Evolutionary conservation across 2,888 invertebrate genomes (phyloP), one percentile per base, ranked within the genome.

Genomic region (Synergus umbraculus): DNA sequence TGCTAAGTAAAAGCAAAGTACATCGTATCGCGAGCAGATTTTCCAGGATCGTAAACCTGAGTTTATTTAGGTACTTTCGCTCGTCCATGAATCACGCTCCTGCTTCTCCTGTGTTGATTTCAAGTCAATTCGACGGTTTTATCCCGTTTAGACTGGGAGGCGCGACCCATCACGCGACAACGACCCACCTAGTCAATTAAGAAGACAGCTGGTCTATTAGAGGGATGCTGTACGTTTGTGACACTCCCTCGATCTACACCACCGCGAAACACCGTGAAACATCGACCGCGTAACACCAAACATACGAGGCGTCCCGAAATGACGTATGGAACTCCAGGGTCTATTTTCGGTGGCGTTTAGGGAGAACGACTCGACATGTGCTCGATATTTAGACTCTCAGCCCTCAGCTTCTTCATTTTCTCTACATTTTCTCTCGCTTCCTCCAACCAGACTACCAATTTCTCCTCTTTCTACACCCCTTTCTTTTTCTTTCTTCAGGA

Each of bases 201-300:
- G 90, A 89, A 89, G 90, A 91, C 91, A 91, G 90, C 88, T 87
- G 87, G 87, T 88, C 90, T 91, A 91, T 91, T 91, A 91, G 90
- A 84, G 86, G 80, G 78, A 81, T 79, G 73, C 76, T 54, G 22
- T 41, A n/a, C 29, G 73, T 54, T 49, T 73, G 73, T 73, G 73
- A 73, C 73, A 73, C 54, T 73, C 73, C 73, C 73, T 73, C 37
- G 49, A 73, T 73, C 73, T 66, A 63, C 79, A 66, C 65, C 79
- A 66, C 37, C 46, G 79, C 67, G 46, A 83, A 81, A 82, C 83
- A 82, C 79, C 84, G 83, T 83, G 81, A 83, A 86, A 82, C 84
- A 84, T 84, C 84, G 81, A 85, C 83, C 85, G 85, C 85, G 83
- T 83, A 83, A 83, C 84, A 80, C 83, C 84, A 85, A 85, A 85